Evolutionary conservation across 2,797 vertebrate genomes (phyloP).

Genomic region (Premnoplex brunnescens): DNA sequence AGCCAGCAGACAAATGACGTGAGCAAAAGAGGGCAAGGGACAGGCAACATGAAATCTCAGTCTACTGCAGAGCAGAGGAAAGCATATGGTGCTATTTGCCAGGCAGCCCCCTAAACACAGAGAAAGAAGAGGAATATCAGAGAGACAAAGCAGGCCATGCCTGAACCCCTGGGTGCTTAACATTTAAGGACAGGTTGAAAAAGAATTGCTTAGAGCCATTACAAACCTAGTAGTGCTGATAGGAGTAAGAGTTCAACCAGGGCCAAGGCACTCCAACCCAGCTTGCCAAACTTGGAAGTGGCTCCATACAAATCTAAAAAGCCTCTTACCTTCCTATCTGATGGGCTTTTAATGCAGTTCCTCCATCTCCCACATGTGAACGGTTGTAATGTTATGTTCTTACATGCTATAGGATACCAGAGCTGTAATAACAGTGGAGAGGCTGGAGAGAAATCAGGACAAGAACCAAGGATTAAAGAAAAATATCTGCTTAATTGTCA

Average conservation of each 20-base stretch:
- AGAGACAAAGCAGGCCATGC: not conserved
- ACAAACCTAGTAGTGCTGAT: not conserved
- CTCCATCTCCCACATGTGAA: not conserved
- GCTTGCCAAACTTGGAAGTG: not conserved
- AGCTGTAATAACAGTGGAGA: not conserved
- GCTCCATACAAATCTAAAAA: constrained; percentile 6
- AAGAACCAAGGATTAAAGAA: constrained; percentile 20
- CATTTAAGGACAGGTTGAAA: not conserved
- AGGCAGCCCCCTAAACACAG: not conserved
- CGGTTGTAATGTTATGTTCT: not conserved
- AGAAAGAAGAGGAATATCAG: not conserved
- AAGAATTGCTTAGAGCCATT: not conserved
- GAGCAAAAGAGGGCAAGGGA: not conserved
- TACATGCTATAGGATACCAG: constrained; percentile 10
- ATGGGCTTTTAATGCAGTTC: constrained; percentile 7
- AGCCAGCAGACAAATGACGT: not conserved
- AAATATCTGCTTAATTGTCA: not conserved
- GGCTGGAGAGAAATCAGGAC: not conserved
- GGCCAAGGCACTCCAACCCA: not conserved
- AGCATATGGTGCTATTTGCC: not conserved
- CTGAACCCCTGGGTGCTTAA: not conserved
- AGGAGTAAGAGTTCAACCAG: not conserved
- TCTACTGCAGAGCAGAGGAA: not conserved
- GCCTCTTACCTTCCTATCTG: constrained; percentile 26
- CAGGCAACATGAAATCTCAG: not conserved